A percentile compares a stretch with the other conserved stretches of the same genome.
phyloP scores from a whole-genome alignment of 2,888 invertebrate genomes.

The Aelia acuminata region DNA sequence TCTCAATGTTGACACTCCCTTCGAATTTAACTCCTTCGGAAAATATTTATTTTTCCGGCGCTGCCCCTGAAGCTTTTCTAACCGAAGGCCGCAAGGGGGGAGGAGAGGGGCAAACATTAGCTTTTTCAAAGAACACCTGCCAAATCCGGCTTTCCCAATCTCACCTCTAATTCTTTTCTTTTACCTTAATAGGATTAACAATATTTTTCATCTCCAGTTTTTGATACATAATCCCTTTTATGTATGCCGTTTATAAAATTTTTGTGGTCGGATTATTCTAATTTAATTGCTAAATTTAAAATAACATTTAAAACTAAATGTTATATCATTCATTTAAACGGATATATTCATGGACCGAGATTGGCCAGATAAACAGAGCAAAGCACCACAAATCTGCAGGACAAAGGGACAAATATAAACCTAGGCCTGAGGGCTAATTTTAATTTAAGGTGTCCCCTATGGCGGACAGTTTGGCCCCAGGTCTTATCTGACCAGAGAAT shows the following conservation, averaged over 20 bases:
- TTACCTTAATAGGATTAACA: neutral
- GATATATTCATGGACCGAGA: neutral
- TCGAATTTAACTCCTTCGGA: slow-evolving; percentile 48
- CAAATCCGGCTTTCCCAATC: neutral
- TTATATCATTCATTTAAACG: neutral
- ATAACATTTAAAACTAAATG: neutral
- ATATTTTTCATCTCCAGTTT: no score
- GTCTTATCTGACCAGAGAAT: neutral
- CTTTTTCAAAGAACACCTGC: slow-evolving; percentile 40
- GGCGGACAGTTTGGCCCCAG: neutral
- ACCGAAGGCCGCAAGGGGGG: neutral
- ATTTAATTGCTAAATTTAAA: no score
- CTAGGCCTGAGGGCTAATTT: neutral
- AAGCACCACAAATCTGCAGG: neutral
- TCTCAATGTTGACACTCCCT: slow-evolving; percentile 11
- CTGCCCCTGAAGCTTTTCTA: slow-evolving; percentile 2
- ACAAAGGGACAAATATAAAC: neutral
- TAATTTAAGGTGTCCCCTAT: slow-evolving; percentile 38
- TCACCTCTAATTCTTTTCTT: neutral
- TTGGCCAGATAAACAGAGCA: neutral
- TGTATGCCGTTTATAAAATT: no score
- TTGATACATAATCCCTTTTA: no score
- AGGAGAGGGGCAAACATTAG: slow-evolving; percentile 3
- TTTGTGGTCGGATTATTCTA: no score
- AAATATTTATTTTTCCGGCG: slow-evolving; percentile 47